Evolutionary conservation across 2,888 invertebrate genomes (phyloP), one percentile per base, ranked within the genome.

Genomic region (Subacronicta megacephala): DNA sequence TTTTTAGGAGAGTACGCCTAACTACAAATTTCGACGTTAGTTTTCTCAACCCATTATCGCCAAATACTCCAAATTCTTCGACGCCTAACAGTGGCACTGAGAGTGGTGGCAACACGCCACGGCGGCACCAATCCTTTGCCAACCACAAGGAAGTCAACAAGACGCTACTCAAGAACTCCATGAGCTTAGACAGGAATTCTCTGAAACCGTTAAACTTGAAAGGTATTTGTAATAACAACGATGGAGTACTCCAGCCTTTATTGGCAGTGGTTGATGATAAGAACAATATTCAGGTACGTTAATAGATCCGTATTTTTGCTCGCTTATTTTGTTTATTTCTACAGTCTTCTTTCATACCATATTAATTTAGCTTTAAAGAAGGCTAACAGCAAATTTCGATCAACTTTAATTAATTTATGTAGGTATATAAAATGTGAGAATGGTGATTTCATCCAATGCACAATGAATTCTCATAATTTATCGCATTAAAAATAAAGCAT

Each of bases 21-120:
- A 93, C 94, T 29, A 88, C 90, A 7, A 90, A 87, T 35, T 94
- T 94, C 79, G 94, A 94, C 72, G 93, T 90, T 3, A 90, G 90
- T 63, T 94, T 94, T 76, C 66, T 88, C 17, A 80, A 81, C 44
- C 70, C 83, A 0, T 31, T 78, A 0, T 84, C 92, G 0, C 92
- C 94, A 0, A 79, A 81, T 2, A 87, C 90, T 0, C 86, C 91
- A 0, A 78, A 53, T 10, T 75, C 71, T 2, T 56, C 82, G 0
- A 66, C 82, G 0, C 56, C 83, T 0, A 80, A 64, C 51, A 82
- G 79, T 56, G 77, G 75, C 0, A 54, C 78, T 0, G 84, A 84
- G 3, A 87, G 83, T 45, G 63, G 80, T 0, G 62, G 74, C n/a
- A 80, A 55, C 41, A 86, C 92, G 0, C 91, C 91, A 1, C 83